Percentiles rank a stretch among this genome's conserved stretches.
Conservation (phyloP, 2,888 invertebrate genomes). For the Eutolmus rufibarbis region DNA sequence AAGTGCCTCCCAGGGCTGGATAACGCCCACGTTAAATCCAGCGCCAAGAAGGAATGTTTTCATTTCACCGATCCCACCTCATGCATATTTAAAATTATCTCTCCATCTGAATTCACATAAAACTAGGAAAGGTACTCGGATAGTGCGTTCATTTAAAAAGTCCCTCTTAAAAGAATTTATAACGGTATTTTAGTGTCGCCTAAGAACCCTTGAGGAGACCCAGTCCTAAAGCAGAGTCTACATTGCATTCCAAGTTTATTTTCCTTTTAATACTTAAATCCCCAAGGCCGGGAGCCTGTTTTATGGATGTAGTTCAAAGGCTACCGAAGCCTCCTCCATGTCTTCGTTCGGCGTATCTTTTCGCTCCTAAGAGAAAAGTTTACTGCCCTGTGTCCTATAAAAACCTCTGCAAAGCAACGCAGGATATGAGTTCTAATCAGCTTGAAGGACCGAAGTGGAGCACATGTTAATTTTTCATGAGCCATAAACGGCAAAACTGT, state of each 20-base stretch:
- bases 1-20: not conserved
- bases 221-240: not conserved
- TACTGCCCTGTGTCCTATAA: not conserved
- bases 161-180: not conserved
- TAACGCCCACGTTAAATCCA: not conserved
- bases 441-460: slow-evolving; percentile 1
- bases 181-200: slow-evolving; percentile 12
- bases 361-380: not conserved
- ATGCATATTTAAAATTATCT: not conserved
- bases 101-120: not conserved
- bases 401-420: slow-evolving; percentile 33
- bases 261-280: slow-evolving; percentile 23
- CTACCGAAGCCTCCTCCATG: not conserved
- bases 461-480: slow-evolving; percentile 30
- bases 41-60: not conserved
- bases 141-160: slow-evolving; percentile 18
- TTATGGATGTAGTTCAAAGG: not conserved
- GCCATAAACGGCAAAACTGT: not conserved
- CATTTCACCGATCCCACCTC: not conserved
- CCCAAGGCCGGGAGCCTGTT: slow-evolving; percentile 13
- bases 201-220: not conserved
- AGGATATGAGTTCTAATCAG: slow-evolving; percentile 38
- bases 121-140: not conserved
- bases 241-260: slow-evolving; percentile 7
- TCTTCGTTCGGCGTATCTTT: not conserved